phyloP scores from a whole-genome alignment of 2,888 invertebrate species.

The Deroplatys truncata region DNA sequence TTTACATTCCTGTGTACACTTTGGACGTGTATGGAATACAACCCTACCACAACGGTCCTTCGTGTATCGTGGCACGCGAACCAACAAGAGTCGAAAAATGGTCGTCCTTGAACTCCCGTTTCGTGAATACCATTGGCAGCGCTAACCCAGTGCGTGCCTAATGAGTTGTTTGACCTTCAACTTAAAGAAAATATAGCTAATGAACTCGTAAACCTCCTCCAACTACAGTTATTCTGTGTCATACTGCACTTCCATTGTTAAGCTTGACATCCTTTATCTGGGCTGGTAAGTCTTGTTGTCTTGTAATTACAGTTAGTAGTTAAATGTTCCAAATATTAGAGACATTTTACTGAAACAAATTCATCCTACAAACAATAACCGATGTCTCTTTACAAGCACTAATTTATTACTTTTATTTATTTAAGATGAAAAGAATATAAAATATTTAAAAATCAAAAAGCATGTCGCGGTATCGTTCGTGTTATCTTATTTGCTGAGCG shows the following conservation, averaged over 20 bases:
- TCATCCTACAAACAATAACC: too few relatives aligned
- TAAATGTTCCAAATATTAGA: too few relatives aligned
- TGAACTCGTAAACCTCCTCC: neutral
- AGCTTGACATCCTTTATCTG: neutral
- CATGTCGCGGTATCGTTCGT: too few relatives aligned
- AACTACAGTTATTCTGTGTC: neutral
- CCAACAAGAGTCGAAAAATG: neutral
- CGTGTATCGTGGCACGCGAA: neutral
- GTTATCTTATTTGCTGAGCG: too few relatives aligned
- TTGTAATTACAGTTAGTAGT: too few relatives aligned
- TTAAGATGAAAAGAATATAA: too few relatives aligned
- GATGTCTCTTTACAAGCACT: too few relatives aligned
- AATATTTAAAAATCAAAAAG: too few relatives aligned
- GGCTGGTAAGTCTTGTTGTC: too few relatives aligned
- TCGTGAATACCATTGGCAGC: neutral
- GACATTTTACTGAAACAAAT: too few relatives aligned
- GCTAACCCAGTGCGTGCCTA: neutral
- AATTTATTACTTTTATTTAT: too few relatives aligned
- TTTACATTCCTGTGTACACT: too few relatives aligned
- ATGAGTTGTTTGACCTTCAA: neutral
- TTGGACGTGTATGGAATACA: neutral
- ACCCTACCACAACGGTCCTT: neutral
- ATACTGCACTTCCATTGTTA: neutral
- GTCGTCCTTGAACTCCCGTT: neutral
- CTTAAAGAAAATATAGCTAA: neutral